Conservation (phyloP, 2,888 invertebrate species). For the Opisthograptis luteolata region DNA sequence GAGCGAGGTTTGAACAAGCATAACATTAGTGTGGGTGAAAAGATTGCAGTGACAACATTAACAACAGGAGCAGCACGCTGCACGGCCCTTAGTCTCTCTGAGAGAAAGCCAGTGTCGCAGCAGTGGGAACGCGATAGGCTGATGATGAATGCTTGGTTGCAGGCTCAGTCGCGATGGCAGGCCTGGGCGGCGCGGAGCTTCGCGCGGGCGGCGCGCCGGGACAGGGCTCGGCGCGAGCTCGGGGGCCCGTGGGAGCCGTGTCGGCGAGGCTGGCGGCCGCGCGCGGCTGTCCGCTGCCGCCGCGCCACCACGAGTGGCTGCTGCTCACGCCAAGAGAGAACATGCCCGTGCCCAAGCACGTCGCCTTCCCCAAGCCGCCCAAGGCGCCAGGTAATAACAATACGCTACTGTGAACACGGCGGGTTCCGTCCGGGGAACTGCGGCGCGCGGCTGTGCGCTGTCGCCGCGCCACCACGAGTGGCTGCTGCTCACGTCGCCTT, state of each 20-base stretch:
- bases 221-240: conserved; percentile 53
- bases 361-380: conserved; percentile 95
- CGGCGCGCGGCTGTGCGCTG: conserved; percentile 65
- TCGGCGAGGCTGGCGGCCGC: conserved; percentile 70
- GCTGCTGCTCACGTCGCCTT: conserved; percentile 91
- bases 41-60: no score
- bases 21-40: no score
- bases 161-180: conserved; percentile 84
- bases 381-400: conserved; percentile 89
- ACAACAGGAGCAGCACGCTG: no score
- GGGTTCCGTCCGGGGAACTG: no score
- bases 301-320: conserved; percentile 88
- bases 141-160: no score
- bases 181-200: conserved; percentile 79
- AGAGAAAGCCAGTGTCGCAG: no score
- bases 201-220: conserved; percentile 69
- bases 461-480: conserved; percentile 85
- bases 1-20: no score
- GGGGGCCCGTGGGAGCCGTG: conserved; percentile 71
- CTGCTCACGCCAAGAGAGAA: conserved; percentile 89
- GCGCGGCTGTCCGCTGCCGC: conserved; percentile 65
- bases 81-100: no score
- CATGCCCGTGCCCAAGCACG: conserved; percentile 91
- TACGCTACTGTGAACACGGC: not conserved
- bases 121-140: no score